Percentiles rank a stretch among this genome's conserved stretches.
Evolutionary conservation across 2,113 vertebrate species (phyloP).

Genomic region (Athene noctua): DNA sequence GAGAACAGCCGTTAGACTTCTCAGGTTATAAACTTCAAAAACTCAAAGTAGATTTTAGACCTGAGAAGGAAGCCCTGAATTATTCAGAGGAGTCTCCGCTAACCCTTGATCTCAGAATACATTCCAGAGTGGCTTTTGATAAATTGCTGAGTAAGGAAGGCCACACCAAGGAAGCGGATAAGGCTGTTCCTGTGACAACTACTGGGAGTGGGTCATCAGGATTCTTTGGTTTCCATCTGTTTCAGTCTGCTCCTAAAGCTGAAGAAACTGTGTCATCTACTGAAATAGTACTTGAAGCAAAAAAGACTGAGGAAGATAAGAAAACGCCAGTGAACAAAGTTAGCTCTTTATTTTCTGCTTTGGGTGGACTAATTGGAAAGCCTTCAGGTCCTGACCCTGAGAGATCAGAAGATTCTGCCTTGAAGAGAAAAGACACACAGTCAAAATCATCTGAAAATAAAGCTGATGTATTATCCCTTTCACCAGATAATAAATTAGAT

Average conservation of each 20-base stretch:
- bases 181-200: neutral
- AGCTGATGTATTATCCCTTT: neutral
- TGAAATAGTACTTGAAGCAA: conserved; percentile 75
- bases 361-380: conserved; percentile 77
- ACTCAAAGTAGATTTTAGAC: conserved; percentile 79
- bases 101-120: conserved; percentile 83
- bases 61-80: conserved; percentile 43
- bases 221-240: conserved; percentile 68
- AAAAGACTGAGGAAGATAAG: conserved; percentile 74
- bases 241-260: conserved; percentile 64
- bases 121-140: conserved; percentile 13
- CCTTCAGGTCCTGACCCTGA: conserved; percentile 71
- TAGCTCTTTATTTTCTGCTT: conserved; percentile 82
- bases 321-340: conserved; percentile 77
- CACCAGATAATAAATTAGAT: conserved; percentile 12
- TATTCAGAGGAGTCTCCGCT: conserved; percentile 66
- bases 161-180: neutral
- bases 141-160: neutral
- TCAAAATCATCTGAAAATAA: conserved; percentile 36
- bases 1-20: conserved; percentile 82
- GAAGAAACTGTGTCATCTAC: conserved; percentile 63
- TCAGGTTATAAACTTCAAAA: conserved; percentile 85
- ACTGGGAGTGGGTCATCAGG: conserved; percentile 54
- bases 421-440: neutral
- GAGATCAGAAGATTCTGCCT: conserved; percentile 15